Base-by-base conservation (phyloP, 1,140 invertebrate genomes). In the Macrosteles quadrilineatus region DNA sequence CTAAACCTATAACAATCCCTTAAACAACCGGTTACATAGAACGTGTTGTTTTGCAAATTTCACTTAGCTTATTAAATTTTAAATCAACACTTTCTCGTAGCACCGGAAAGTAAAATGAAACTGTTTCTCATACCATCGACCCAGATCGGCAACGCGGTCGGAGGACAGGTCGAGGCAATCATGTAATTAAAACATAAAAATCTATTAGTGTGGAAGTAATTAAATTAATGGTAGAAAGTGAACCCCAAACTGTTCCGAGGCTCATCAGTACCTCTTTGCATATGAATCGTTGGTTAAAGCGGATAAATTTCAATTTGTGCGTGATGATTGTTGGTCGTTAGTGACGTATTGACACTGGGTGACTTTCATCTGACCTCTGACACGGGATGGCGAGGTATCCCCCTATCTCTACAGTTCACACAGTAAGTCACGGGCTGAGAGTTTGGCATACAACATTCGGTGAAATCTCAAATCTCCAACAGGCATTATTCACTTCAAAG, bases 131-230 rank as follows among this genome's bases (percentile, higher is more conserved):
- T 59, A 29, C 14, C 23, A 12, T 59, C 55, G 14, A 59, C 55
- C 55, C n/a, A 27, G 4, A 27, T 59, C 21, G 55, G 21, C 11
- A 29, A 30, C n/a, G 23, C 9, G 27, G 11, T 30, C 6, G 21
- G 55, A 9, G 55, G 14, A 25, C 55, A 30, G 55, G 36, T n/a
- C n/a, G n/a, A n/a, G n/a, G n/a, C n/a, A n/a, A n/a, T 59, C 21
- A 27, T 25, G 55, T 30, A 59, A 59, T 59, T 59, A 59, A 59
- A 59, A 27, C 55, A 59, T 59, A 59, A 59, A 59, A 59, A 59
- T 59, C 55, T 59, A 59, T 59, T 59, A 59, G 21, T 25, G 55
- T 25, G 55, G 14, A 14, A 50, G 17, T 50, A 23, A 50, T 50
- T 50, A 50, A n/a, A 23, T 50, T 50, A n/a, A n/a, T n/a, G n/a